phyloP scores from a whole-genome alignment of 1,140 invertebrate genomes.

The Drosophila equinoxialis region DNA sequence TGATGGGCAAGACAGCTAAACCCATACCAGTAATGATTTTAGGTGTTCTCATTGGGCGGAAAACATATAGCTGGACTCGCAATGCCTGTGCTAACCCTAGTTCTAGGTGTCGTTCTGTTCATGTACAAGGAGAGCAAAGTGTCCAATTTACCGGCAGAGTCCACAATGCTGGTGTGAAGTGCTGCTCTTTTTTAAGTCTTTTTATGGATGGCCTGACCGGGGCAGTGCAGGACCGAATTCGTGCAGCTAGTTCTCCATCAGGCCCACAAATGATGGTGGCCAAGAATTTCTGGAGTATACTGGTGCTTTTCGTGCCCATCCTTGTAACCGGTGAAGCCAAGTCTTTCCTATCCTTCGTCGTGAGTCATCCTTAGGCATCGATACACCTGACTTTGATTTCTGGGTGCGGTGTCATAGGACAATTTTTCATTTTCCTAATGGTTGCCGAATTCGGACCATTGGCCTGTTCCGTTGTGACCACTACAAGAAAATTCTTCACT shows the following conservation, averaged over 20 bases:
- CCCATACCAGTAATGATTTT: constrained; percentile 99
- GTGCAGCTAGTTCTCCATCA: constrained; percentile 91
- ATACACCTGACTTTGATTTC: constrained; percentile 90
- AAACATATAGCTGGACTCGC: constrained; percentile 93
- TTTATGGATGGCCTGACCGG: constrained; percentile 96
- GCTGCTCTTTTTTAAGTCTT: constrained; percentile 93
- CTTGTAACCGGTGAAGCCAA: constrained; percentile 91
- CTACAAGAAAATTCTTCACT: constrained; percentile 99
- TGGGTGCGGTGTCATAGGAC: constrained; percentile 94
- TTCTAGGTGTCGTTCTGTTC: constrained; percentile 95
- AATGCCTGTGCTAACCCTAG: constrained; percentile 95
- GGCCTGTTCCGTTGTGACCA: constrained; percentile 98
- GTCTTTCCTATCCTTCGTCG: constrained; percentile 92
- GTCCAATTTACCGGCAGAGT: constrained; percentile 75
- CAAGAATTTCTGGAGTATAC: constrained; percentile 93
- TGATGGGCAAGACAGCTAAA: constrained; percentile 98
- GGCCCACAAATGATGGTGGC: constrained; percentile 97
- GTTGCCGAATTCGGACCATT: constrained; percentile 95
- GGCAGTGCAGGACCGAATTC: constrained; percentile 93
- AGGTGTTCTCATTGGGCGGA: constrained; percentile 95
- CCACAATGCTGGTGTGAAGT: constrained; percentile 93
- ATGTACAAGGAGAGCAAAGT: constrained; percentile 91
- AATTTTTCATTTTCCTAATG: constrained; percentile 98
- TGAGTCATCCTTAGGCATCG: too few relatives aligned
- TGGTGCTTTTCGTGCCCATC: constrained; percentile 87